These are phyloP conservation scores for Gorsachius goisagi DNA, from an alignment of 2,113 vertebrate genomes.

Conservation along the genomic window DNA sequence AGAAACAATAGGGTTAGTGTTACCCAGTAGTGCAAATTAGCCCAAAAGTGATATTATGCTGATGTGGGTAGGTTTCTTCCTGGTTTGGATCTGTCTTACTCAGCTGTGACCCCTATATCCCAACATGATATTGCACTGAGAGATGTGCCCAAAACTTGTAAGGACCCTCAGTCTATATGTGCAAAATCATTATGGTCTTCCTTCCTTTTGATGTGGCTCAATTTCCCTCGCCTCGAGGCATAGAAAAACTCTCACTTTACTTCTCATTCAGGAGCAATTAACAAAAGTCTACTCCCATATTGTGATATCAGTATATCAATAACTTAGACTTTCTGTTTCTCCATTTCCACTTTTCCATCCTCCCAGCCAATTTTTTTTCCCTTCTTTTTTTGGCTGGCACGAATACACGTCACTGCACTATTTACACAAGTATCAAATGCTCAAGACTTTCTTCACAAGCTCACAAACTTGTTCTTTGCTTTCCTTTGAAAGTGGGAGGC, in stretches of 20 bases:
- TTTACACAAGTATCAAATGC: not conserved
- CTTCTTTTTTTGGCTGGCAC: not conserved
- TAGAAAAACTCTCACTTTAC: not conserved
- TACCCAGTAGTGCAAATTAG: not conserved
- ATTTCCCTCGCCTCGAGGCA: not conserved
- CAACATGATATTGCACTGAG: not conserved
- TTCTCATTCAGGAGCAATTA: not conserved
- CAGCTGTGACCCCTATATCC: not conserved
- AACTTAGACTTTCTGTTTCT: not conserved
- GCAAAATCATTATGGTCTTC: not conserved
- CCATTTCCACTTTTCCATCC: not conserved
- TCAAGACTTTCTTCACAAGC: not conserved
- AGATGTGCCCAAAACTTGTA: not conserved
- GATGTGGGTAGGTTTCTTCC: not conserved
- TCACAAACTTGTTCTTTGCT: not conserved
- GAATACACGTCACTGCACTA: not conserved
- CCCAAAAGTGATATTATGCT: not conserved
- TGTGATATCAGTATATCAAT: not conserved
- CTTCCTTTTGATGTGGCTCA: not conserved
- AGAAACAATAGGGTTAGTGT: not conserved
- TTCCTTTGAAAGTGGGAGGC: not conserved
- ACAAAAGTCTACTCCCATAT: not conserved
- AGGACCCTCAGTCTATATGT: not conserved
- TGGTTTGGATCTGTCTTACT: not conserved
- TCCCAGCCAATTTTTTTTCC: accelerated